Percentiles rank a stretch among this genome's conserved stretches.
Evolutionary conservation across 2,888 invertebrate genomes (phyloP).

Genomic region (Drosophila phalerata): DNA sequence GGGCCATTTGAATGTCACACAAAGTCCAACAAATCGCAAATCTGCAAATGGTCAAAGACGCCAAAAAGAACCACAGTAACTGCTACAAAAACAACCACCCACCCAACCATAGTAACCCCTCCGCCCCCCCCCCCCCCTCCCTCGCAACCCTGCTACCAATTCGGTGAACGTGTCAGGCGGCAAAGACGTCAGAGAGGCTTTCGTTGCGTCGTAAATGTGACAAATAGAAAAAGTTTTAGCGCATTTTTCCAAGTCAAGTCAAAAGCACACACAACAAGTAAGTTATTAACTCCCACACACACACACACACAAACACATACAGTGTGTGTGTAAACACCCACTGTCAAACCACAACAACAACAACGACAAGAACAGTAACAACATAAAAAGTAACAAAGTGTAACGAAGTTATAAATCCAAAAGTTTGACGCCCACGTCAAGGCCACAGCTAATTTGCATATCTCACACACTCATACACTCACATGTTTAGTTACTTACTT

Average conservation of each 20-base stretch:
- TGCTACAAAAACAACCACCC: neutral
- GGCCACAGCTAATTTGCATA: constrained; percentile 78
- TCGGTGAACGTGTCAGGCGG: constrained; percentile 62
- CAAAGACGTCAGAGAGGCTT: constrained; percentile 45
- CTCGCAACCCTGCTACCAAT: constrained; percentile 33
- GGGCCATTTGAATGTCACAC: constrained; percentile 56
- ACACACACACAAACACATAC: constrained; percentile 28
- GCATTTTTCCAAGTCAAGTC: constrained; percentile 58
- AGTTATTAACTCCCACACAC: constrained; percentile 51
- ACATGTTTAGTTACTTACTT: neutral
- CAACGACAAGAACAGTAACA: constrained; percentile 29
- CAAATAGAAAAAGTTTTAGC: constrained; percentile 63
- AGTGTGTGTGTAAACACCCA: constrained; percentile 31
- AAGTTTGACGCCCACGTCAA: constrained; percentile 80
- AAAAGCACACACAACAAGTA: constrained; percentile 27
- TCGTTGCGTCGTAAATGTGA: constrained; percentile 51
- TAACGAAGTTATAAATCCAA: constrained; percentile 77
- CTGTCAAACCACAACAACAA: constrained; percentile 32
- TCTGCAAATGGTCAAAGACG: constrained; percentile 32
- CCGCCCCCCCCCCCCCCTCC: neutral
- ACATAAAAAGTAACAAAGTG: constrained; percentile 69
- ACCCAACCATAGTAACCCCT: neutral
- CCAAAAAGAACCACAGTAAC: constrained; percentile 16
- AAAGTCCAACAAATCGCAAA: constrained; percentile 10
- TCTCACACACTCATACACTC: constrained; percentile 42